Evolutionary conservation across 2,797 vertebrate species (phyloP), one percentile per base, ranked within the genome.

Genomic region (Sebastes melanostomus): DNA sequence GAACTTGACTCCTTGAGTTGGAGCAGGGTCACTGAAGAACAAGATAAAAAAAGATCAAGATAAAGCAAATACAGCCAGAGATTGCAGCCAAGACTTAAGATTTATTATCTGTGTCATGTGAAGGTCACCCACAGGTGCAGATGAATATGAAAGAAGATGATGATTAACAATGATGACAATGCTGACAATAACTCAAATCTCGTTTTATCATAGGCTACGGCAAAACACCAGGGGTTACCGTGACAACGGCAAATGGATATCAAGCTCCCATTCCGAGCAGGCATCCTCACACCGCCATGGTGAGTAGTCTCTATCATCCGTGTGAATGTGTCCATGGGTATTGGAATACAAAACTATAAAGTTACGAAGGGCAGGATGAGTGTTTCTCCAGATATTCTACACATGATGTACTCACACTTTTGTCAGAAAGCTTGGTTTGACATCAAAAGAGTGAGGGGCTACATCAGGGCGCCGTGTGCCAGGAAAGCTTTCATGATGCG

Each of bases 221-320:
- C 67, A 71, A 78, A 68, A 78, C 69, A 65, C 9, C 80, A 3
- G 83, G 27, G 14, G 84, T 91, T 89, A 52, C 74, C 72, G 6
- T 86, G 85, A 83, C 89, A 86, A 86, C 90, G 29, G 77, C 50
- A 67, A 93, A 94, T 78, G 90, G 91, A 9, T 75, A 85, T 78
- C 80, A 90, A 81, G 81, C 73, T 69, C 34, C 79, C 25, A 36
- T 80, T 81, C 55, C 25, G 36, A 59, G 42, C 77, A 86, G 81
- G 82, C 77, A 82, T 67, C 86, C 77, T 73, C 84, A 91, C 72
- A 81, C 86, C 20, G 84, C 82, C 76, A 86, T 88, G 94, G 94
- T 95, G 79, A 95, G 94, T 90, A 66, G 56, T 29, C n/a, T 69
- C 34, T 36, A 25, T 80, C 20, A 46, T 46, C 42, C 10, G 3